A percentile compares a stretch with the other conserved stretches of the same genome.
Conservation (phyloP, 2,113 vertebrate species). For the Octodon degus region DNA sequence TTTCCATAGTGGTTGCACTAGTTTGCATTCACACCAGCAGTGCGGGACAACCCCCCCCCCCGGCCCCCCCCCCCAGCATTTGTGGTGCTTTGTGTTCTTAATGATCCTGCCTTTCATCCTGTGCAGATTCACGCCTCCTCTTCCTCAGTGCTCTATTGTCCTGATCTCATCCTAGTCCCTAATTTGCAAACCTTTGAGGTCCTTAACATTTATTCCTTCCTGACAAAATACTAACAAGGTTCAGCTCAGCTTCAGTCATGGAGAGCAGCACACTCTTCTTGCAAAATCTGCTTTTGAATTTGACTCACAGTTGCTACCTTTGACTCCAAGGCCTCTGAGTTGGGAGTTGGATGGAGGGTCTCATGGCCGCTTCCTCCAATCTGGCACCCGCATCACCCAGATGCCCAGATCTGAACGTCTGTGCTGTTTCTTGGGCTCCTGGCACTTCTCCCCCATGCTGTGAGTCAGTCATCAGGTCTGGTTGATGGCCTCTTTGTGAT, state of each 20-base stretch:
- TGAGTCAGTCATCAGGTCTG: slow-evolving; percentile 67
- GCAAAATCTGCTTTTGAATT: slow-evolving; percentile 10
- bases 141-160: background rate
- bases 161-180: no score
- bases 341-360: slow-evolving; percentile 49
- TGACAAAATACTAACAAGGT: background rate
- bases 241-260: background rate
- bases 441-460: slow-evolving; percentile 65
- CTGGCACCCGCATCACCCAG: slow-evolving; percentile 59
- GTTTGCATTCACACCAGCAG: background rate
- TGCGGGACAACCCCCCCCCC: background rate
- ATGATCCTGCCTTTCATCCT: background rate
- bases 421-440: slow-evolving; percentile 65
- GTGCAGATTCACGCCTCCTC: background rate
- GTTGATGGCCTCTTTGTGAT: slow-evolving; percentile 52
- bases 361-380: slow-evolving; percentile 44
- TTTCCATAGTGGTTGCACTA: background rate
- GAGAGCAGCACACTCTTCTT: background rate
- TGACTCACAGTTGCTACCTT: slow-evolving; percentile 30
- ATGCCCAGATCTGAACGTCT: slow-evolving; percentile 48
- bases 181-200: background rate
- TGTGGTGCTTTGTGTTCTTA: background rate
- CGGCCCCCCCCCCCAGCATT: background rate
- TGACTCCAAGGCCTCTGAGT: background rate
- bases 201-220: background rate